Evolutionary conservation across 2,888 invertebrate genomes (phyloP).

Genomic region (Brachyptera putata): DNA sequence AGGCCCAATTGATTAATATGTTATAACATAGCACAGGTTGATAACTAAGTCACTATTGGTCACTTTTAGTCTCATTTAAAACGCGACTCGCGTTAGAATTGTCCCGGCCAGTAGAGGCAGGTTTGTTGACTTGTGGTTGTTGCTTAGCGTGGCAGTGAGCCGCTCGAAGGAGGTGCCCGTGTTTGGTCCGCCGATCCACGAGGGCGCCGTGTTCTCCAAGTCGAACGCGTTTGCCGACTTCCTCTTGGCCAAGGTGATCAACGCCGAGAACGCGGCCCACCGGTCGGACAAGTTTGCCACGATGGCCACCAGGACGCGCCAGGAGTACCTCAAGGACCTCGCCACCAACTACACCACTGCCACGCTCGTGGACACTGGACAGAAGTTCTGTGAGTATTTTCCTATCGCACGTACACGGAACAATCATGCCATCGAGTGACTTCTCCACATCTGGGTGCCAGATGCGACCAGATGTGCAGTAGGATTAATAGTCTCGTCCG

Average conservation of each 20-base stretch:
- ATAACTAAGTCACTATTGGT: too few species aligned
- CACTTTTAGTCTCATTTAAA: too few species aligned
- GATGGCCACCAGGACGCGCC: conserved; percentile 92
- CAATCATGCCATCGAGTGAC: too few species aligned
- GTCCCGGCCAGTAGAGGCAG: too few species aligned
- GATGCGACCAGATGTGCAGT: too few species aligned
- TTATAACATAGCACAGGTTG: too few species aligned
- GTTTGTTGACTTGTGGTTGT: too few species aligned
- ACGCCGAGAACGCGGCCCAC: conserved; percentile 95
- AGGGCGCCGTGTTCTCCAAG: conserved; percentile 81
- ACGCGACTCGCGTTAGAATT: too few species aligned
- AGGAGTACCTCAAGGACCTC: conserved; percentile 92
- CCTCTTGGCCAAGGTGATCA: conserved; percentile 90
- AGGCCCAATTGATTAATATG: too few species aligned
- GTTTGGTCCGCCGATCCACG: conserved; percentile 92
- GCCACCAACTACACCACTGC: conserved; percentile 78
- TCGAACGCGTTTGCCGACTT: conserved; percentile 94
- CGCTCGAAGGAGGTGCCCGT: conserved; percentile 92
- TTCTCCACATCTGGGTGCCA: too few species aligned
- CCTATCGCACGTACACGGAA: background rate
- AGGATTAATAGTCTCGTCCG: too few species aligned
- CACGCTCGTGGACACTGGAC: conserved; percentile 75
- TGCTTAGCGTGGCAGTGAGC: conserved; percentile 56
- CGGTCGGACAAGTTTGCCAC: conserved; percentile 94
- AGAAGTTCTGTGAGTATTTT: conserved; percentile 74